Conservation (phyloP, 1,140 invertebrate genomes). For the Drosophila nigrodunni region DNA sequence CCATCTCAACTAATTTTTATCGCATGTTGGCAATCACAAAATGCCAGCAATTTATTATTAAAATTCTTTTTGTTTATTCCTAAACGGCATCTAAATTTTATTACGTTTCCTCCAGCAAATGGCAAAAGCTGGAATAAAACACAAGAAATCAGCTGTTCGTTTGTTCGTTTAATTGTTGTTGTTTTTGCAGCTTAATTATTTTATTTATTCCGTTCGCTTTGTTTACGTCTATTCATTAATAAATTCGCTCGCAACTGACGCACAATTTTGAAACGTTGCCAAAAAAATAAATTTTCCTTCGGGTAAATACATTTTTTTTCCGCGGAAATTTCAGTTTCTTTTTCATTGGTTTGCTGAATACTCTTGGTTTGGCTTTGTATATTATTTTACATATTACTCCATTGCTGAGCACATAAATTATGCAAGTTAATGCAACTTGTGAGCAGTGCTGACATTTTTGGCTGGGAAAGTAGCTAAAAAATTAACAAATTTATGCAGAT, state of each 20-base stretch:
- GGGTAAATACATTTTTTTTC: neutral
- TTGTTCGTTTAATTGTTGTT: conserved; percentile 6
- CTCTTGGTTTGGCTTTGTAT: neutral
- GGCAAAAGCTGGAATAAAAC: neutral
- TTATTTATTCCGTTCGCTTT: conserved; percentile 29
- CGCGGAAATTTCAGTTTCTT: neutral
- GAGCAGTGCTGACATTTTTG: too few species aligned
- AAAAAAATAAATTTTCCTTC: conserved; percentile 22
- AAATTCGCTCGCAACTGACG: conserved; percentile 38
- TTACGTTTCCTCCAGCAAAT: neutral
- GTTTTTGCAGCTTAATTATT: conserved; percentile 9
- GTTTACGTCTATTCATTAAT: conserved; percentile 41
- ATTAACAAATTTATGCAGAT: too few species aligned
- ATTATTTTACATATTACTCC: neutral
- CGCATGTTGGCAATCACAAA: conserved; percentile 27
- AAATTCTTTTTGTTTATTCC: neutral
- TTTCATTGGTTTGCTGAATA: too few species aligned
- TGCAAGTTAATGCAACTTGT: neutral
- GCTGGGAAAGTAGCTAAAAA: too few species aligned
- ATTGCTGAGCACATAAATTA: neutral
- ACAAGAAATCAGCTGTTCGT: conserved; percentile 37
- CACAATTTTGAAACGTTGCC: conserved; percentile 39
- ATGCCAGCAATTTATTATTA: conserved; percentile 3
- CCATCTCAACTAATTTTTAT: conserved; percentile 56
- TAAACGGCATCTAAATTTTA: neutral